phyloP scores from a whole-genome alignment of 2,888 invertebrate genomes.

The Gymnoscelis rufifasciata region DNA sequence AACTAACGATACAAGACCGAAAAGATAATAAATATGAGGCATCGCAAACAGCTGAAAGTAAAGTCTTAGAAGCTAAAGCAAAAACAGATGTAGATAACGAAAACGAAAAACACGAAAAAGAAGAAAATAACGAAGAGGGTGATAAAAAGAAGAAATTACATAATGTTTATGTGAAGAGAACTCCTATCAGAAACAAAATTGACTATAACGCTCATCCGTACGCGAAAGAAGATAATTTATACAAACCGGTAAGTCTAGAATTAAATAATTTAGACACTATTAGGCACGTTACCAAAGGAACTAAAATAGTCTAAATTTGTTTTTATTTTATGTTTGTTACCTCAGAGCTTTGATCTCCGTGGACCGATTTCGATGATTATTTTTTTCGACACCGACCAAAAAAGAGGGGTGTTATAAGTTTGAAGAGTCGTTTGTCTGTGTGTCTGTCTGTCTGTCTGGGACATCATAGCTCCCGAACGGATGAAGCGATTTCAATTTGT shows the following conservation, averaged over 20 bases:
- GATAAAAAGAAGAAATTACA: constrained; percentile 27
- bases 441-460: too few relatives aligned
- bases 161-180: constrained; percentile 10
- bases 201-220: constrained; percentile 21
- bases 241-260: constrained; percentile 14
- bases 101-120: constrained; percentile 16
- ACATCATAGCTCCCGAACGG: too few relatives aligned
- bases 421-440: too few relatives aligned
- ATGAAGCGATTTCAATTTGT: too few relatives aligned
- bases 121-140: not conserved
- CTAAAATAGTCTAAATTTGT: too few relatives aligned
- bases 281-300: too few relatives aligned
- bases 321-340: too few relatives aligned
- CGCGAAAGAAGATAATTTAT: constrained; percentile 1
- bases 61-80: not conserved
- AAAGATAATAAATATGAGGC: constrained; percentile 1
- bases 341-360: too few relatives aligned
- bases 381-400: too few relatives aligned
- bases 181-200: constrained; percentile 10
- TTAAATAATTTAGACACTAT: too few relatives aligned
- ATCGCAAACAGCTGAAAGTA: not conserved
- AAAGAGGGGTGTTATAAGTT: too few relatives aligned
- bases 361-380: too few relatives aligned
- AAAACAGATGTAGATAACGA: not conserved
- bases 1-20: constrained; percentile 32